Evolutionary conservation across 2,113 vertebrate genomes (phyloP).

Genomic region (Eptesicus fuscus): DNA sequence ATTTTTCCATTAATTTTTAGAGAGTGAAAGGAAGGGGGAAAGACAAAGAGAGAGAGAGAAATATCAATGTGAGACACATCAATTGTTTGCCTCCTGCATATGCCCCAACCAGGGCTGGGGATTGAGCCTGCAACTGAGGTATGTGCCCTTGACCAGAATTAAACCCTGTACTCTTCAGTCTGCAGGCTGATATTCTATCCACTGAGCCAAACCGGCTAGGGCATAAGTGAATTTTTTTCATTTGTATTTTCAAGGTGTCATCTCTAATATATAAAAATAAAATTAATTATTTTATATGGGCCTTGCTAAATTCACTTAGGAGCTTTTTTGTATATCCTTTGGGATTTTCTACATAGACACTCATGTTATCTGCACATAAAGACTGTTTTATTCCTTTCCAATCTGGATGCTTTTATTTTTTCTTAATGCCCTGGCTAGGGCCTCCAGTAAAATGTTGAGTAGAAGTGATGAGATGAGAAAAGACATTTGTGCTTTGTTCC

Average conservation of each 20-base stretch:
- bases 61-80: no score
- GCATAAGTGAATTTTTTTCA: background rate
- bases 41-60: no score
- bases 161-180: no score
- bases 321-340: background rate
- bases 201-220: no score
- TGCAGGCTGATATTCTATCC: no score
- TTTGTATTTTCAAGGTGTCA: background rate
- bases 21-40: no score
- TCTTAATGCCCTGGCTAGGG: background rate
- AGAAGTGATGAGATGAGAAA: background rate
- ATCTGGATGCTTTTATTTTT: background rate
- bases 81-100: no score
- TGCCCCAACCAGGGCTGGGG: no score
- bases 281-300: conserved; percentile 9
- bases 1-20: no score
- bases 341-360: background rate
- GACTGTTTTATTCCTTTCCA: background rate
- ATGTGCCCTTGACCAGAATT: no score
- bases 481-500: background rate
- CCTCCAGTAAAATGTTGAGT: background rate
- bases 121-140: no score
- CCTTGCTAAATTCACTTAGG: background rate
- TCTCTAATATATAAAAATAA: background rate
- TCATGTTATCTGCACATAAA: background rate